phyloP scores from a whole-genome alignment of 2,113 vertebrate genomes.

The Paramisgurnus dabryanus region DNA sequence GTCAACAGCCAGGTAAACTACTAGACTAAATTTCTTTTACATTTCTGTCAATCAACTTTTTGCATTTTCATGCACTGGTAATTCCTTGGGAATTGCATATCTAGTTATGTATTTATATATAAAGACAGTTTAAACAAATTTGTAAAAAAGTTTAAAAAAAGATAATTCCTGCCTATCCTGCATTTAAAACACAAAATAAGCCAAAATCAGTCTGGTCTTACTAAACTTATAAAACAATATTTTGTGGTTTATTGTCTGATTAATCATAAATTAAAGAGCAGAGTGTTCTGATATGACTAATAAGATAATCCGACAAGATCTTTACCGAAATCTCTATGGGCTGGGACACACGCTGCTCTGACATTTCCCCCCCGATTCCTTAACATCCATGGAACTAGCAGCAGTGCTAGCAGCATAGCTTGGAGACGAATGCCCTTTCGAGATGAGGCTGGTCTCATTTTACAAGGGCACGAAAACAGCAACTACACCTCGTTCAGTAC shows the following conservation, averaged over 20 bases:
- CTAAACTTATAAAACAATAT: not conserved
- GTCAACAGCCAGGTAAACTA: no score
- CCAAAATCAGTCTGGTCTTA: no score
- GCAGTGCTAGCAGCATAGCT: constrained; percentile 16
- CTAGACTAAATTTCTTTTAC: no score
- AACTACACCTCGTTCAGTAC: constrained; percentile 27
- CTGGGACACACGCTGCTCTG: not conserved
- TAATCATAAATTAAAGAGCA: constrained; percentile 1
- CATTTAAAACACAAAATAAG: no score
- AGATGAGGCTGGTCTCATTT: constrained; percentile 35
- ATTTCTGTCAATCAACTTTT: no score
- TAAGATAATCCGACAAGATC: constrained; percentile 8
- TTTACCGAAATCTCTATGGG: constrained; percentile 11
- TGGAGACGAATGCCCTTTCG: constrained; percentile 19
- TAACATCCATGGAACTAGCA: constrained; percentile 28
- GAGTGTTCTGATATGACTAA: constrained; percentile 1
- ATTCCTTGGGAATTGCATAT: no score
- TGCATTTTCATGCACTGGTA: no score
- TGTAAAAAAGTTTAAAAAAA: no score
- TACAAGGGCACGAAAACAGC: constrained; percentile 30
- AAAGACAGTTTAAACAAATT: no score
- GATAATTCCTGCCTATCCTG: no score
- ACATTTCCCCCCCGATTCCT: not conserved
- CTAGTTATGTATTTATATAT: no score
- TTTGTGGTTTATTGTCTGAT: not conserved